These are phyloP conservation scores for Kryptopterus vitreolus DNA, from an alignment of 2,797 vertebrate genomes.

Conservation along the genomic window DNA sequence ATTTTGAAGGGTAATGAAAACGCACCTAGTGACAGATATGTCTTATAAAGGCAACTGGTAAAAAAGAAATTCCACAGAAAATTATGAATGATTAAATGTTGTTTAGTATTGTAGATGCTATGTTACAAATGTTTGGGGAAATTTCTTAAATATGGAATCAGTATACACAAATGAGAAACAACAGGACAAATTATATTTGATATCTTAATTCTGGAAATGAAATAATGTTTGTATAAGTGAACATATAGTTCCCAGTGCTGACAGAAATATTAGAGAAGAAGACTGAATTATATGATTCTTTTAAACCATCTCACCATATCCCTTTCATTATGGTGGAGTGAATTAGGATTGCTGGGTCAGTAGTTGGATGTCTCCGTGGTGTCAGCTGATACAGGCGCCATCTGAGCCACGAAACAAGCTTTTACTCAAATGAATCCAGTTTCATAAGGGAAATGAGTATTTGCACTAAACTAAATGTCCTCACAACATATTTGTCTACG, in stretches of 20 bases:
- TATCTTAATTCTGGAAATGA: neutral
- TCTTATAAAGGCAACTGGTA: neutral
- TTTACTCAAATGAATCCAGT: neutral
- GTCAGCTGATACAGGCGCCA: constrained; percentile 28
- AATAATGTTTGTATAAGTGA: neutral
- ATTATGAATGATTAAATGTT: neutral
- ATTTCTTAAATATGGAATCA: neutral
- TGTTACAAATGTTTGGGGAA: neutral
- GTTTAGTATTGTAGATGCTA: neutral
- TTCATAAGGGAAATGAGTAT: neutral
- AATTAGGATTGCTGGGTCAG: constrained; percentile 52
- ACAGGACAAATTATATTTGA: neutral
- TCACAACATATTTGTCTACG: neutral
- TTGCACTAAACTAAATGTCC: neutral
- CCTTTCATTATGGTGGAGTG: constrained; percentile 20
- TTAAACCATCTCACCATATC: neutral
- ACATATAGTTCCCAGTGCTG: neutral
- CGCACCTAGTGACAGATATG: too few species aligned
- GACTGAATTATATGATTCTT: neutral
- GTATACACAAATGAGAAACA: neutral
- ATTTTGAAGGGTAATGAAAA: too few species aligned
- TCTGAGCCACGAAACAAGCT: constrained; percentile 10
- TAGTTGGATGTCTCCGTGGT: constrained; percentile 37
- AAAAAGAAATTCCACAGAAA: neutral
- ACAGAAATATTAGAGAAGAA: neutral